Evolutionary conservation across 2,797 vertebrate species (phyloP).

Genomic region (Carcharodon carcharias): DNA sequence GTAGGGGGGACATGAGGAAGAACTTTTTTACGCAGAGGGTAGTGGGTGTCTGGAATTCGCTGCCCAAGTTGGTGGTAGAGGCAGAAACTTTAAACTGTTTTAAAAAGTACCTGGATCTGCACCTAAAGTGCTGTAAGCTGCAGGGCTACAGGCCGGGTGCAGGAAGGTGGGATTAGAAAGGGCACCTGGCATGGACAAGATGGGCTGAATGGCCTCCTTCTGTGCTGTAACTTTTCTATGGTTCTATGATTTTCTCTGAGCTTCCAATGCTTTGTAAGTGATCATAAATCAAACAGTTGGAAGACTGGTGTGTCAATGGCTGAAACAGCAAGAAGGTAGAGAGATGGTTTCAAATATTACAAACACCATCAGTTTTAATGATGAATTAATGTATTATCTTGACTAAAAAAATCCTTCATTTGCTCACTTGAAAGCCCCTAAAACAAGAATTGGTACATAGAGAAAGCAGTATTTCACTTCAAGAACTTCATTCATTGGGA

Average conservation of each 20-base stretch:
- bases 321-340: slow-evolving; percentile 25
- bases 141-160: too few relatives aligned
- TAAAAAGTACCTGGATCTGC: too few relatives aligned
- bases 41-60: too few relatives aligned
- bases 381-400: slow-evolving; percentile 23
- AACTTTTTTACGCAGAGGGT: too few relatives aligned
- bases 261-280: not conserved
- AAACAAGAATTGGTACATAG: not conserved
- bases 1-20: too few relatives aligned
- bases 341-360: slow-evolving; percentile 8
- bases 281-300: slow-evolving; percentile 22
- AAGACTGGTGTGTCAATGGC: not conserved
- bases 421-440: not conserved
- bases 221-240: too few relatives aligned
- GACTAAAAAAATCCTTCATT: not conserved
- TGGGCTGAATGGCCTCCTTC: too few relatives aligned
- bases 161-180: too few relatives aligned
- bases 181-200: too few relatives aligned
- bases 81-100: too few relatives aligned
- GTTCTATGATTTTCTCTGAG: not conserved
- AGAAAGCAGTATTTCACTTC: slow-evolving; percentile 24
- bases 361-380: slow-evolving; percentile 32
- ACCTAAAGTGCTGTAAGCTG: too few relatives aligned
- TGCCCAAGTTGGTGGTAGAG: too few relatives aligned
- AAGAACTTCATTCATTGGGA: not conserved